Base-by-base conservation (phyloP, 2,888 invertebrate species). In the Cataglyphis albicans region DNA sequence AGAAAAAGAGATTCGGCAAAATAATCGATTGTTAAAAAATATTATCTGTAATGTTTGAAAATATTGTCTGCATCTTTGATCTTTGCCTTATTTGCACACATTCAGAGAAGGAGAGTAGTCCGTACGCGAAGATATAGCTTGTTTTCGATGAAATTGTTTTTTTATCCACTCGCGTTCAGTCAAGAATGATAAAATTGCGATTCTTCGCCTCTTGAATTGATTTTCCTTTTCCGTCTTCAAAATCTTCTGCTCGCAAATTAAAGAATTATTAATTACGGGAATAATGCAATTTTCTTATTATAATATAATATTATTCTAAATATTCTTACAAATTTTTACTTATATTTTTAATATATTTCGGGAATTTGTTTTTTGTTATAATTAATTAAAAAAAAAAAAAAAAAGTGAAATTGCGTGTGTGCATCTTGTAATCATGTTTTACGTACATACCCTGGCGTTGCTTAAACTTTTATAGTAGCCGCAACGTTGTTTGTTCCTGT, bases 141-240 rank as follows among this genome's bases (percentile, higher is more conserved):
- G 65, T 88, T 85, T 84, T 82, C 63, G 81, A 55, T 41, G 86
- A 83, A 88, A 88, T 85, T 74, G n/a, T 84, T 29, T 29, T 89
- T 89, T 86, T 88, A 87, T 86, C 86, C 73, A 9, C n/a, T 68
- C 65, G 4, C 41, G 35, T 35, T 6, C 18, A 81, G 29, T 35
- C 41, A 21, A 38, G 21, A 44, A 74, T 25, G 25, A 18, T 38
- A 25, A 64, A 59, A 78, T 59, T 78, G 29, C 35, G 29, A 48
- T 65, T 59, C 48, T 38, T 55, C 25, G 10, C 29, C 7, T 63
- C 38, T 61, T 44, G 29, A 61, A 73, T 73, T 21, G 63, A 74
- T 74, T 55, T 74, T 15, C 12, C n/a, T 59, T 59, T 48, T 52
- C 61, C 44, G 6, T 6, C 25, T 52, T 6, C 29, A 10, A n/a